Percentiles rank a stretch among this genome's conserved stretches.
Evolutionary conservation across 2,113 vertebrate genomes (phyloP).

Genomic region (Natator depressus): DNA sequence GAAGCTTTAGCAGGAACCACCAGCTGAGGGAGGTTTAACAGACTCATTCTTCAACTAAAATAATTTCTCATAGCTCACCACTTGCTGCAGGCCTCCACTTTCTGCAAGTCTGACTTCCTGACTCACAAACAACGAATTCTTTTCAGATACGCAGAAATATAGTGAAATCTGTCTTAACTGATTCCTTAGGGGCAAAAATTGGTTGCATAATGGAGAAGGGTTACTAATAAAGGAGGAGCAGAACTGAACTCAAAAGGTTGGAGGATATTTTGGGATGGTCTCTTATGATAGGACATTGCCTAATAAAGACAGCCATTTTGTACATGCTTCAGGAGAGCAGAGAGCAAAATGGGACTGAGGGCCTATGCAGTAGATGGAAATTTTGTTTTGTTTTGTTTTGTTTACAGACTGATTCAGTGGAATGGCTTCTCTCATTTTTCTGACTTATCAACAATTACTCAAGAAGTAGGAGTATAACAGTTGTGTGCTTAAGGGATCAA

Average conservation of each 20-base stretch:
- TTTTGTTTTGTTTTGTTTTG: constrained; percentile 44
- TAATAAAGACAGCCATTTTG: constrained; percentile 67
- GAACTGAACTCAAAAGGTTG: constrained; percentile 50
- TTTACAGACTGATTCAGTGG: constrained; percentile 14
- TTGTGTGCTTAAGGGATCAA: background rate
- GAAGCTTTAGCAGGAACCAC: background rate
- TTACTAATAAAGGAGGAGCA: constrained; percentile 58
- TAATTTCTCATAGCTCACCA: background rate
- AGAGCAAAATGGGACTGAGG: constrained; percentile 38
- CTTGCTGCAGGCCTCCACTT: constrained; percentile 4
- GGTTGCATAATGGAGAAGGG: constrained; percentile 29
- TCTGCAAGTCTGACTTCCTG: constrained; percentile 28
- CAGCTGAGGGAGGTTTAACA: background rate
- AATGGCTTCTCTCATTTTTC: background rate
- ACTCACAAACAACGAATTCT: constrained; percentile 47
- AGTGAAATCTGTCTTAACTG: constrained; percentile 41
- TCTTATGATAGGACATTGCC: constrained; percentile 11
- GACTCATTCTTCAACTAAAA: constrained; percentile 17
- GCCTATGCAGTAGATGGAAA: constrained; percentile 24
- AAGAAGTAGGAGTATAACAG: background rate
- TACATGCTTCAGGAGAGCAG: constrained; percentile 52
- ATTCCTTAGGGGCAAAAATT: constrained; percentile 31
- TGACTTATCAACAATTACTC: background rate
- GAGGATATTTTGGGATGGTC: background rate
- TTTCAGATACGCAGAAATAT: constrained; percentile 58